Evolutionary conservation across 2,888 invertebrate genomes (phyloP).

Genomic region (Dicyrtoma fusca): DNA sequence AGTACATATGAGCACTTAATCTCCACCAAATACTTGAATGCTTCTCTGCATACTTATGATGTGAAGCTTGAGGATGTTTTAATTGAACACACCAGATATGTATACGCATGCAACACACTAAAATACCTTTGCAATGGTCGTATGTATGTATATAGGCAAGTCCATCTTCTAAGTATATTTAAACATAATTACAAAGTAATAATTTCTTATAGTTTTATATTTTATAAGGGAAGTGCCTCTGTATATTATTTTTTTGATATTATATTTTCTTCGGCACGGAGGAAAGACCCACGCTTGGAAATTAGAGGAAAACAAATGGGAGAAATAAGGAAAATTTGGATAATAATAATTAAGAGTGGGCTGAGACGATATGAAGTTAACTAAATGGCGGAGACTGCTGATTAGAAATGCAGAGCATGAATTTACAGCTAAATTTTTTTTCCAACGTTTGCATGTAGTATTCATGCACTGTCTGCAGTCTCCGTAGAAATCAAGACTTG

Average conservation of each 20-base stretch:
- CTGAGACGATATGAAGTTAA: background rate
- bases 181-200: too few relatives aligned
- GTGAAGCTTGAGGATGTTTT: too few relatives aligned
- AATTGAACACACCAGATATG: too few relatives aligned
- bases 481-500: too few relatives aligned
- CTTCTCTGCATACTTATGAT: conserved; percentile 16
- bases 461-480: too few relatives aligned
- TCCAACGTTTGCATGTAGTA: background rate
- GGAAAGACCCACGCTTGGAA: background rate
- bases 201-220: too few relatives aligned
- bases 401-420: conserved; percentile 13
- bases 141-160: too few relatives aligned
- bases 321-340: background rate
- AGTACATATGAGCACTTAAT: conserved; percentile 22
- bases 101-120: too few relatives aligned
- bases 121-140: too few relatives aligned
- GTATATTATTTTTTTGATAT: background rate
- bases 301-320: background rate
- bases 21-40: conserved; percentile 9
- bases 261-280: conserved; percentile 5
- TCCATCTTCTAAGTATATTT: too few relatives aligned
- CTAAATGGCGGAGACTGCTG: background rate
- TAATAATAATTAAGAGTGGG: background rate
- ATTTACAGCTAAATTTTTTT: background rate
- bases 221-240: too few relatives aligned